Conservation (phyloP, 2,888 invertebrate genomes). For the Callimorpha dominula region DNA sequence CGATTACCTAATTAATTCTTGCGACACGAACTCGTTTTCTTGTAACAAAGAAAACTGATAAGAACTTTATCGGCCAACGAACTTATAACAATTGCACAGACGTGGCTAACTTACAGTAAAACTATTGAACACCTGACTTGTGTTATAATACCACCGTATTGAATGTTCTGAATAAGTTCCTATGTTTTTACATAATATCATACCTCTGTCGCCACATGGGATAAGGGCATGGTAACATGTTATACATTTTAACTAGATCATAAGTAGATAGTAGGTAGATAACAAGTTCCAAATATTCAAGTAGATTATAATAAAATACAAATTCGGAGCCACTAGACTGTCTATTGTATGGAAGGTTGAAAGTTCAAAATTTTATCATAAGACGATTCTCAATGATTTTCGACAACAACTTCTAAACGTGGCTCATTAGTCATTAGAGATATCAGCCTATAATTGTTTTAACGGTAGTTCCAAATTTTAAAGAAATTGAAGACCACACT, state of each 20-base stretch:
- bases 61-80: constrained; percentile 78
- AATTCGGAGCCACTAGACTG: not conserved
- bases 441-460: not conserved
- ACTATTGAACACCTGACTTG: constrained; percentile 51
- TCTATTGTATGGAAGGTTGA: not conserved
- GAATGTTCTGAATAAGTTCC: constrained; percentile 5
- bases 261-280: no score
- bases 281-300: not conserved
- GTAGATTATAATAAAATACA: constrained; percentile 8
- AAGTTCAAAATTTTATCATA: no score
- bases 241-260: not conserved
- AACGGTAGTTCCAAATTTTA: not conserved
- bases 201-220: not conserved
- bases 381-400: not conserved
- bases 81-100: constrained; percentile 71
- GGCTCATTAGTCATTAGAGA: not conserved
- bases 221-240: not conserved
- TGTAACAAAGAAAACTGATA: constrained; percentile 78
- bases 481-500: not conserved
- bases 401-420: not conserved
- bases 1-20: constrained; percentile 70
- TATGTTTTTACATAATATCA: not conserved
- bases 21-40: constrained; percentile 66
- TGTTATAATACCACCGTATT: constrained; percentile 28
- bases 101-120: constrained; percentile 37